Evolutionary conservation across 2,888 invertebrate species (phyloP).

Genomic region (Trissolcus japonicus): DNA sequence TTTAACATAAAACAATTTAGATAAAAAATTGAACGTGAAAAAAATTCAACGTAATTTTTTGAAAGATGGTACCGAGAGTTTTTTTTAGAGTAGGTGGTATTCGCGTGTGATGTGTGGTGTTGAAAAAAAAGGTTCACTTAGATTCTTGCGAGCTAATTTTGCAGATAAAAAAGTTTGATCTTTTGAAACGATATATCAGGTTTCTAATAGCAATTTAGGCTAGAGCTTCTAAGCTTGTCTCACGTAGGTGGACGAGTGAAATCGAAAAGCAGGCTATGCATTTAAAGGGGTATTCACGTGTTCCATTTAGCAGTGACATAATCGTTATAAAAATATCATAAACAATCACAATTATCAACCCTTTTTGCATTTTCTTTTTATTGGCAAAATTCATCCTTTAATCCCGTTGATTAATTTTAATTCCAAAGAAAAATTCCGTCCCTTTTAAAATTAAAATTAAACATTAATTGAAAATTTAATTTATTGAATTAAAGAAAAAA

Average conservation of each 20-base stretch:
- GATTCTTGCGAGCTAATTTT: constrained; percentile 9
- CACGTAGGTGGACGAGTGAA: constrained; percentile 59
- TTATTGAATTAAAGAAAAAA: no score
- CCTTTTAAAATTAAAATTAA: no score
- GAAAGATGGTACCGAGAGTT: neutral
- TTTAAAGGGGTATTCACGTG: constrained; percentile 35
- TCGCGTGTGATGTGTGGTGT: no score
- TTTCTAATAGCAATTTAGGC: constrained; percentile 51
- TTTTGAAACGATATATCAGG: constrained; percentile 32
- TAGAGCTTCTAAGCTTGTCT: constrained; percentile 46
- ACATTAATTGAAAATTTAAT: no score
- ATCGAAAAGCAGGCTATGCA: constrained; percentile 61
- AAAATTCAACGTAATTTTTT: neutral
- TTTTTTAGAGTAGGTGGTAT: neutral
- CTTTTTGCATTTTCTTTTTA: no score
- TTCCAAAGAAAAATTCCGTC: no score
- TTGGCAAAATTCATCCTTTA: no score
- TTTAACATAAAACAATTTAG: neutral
- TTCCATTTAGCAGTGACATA: constrained; percentile 46
- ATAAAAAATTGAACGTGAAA: neutral
- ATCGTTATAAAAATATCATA: neutral
- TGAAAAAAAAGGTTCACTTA: neutral
- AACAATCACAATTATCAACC: no score
- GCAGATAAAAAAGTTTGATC: constrained; percentile 18
- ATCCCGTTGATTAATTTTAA: no score